Evolutionary conservation across 2,888 invertebrate genomes (phyloP), one percentile per base, ranked within the genome.

Genomic region (Heliconius ethilla): DNA sequence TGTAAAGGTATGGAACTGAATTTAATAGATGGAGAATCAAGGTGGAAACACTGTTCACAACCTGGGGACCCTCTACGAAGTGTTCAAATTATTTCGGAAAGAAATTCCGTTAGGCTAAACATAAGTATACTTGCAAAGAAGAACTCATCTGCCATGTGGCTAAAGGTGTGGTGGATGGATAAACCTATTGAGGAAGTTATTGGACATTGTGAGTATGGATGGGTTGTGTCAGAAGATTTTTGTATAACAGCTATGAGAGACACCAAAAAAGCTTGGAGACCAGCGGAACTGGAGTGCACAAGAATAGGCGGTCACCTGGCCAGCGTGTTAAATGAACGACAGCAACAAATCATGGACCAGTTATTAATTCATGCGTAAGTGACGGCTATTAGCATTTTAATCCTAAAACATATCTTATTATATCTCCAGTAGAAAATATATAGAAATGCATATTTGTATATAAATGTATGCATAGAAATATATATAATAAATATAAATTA

Each of bases 171-270:
- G 88, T 96, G 96, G 92, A 95, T 95, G 88, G 96, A 96, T 72
- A 95, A 96, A 83, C 94, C 96, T 1, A 89, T 96, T 5, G 94
- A 95, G 9, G 95, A 95, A 37, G 88, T 96, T 3, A 95, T 96
- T 37, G 95, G 96, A 1, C 95, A 95, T 82, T 97, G 97, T 88
- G 96, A 96, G 70, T 97, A 96, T 83, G 96, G 96, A 0, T 97
- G 97, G 96, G 95, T 97, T 79, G 91, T 95, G 5, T 92, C 96
- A 79, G 95, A 95, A 72, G 96, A 96, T 83, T 96, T 96, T 87
- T 97, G 97, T 86, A 94, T 97, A 84, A 89, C 95, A 76, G 95
- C 96, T 10, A 91, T 96, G 79, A 95, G 96, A 82, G 94, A 95
- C 66, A 89, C 92, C 7, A 94, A 93, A 82, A 88, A 95, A 82